phyloP scores from a whole-genome alignment of 1,140 invertebrate genomes.

The Ceratina australensis region DNA sequence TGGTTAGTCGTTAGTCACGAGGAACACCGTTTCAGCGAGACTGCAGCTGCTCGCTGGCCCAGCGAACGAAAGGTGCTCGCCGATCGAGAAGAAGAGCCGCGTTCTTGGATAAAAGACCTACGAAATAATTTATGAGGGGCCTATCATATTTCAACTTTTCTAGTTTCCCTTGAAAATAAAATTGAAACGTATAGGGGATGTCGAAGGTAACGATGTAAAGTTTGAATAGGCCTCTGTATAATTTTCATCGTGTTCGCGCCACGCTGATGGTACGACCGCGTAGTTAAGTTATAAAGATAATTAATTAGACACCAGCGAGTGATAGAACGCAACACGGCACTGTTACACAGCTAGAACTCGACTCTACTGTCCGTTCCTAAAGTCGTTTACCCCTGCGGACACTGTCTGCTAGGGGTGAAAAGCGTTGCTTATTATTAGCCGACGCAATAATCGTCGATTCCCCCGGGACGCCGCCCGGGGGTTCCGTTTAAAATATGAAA shows the following conservation, averaged over 20 bases:
- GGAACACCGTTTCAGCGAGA: constrained; percentile 22
- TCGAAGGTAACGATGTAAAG: constrained; percentile 55
- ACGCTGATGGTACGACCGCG: constrained; percentile 12
- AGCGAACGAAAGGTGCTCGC: background rate
- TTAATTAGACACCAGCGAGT: constrained; percentile 54
- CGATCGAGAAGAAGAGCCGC: background rate
- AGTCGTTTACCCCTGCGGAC: constrained; percentile 29
- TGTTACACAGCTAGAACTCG: constrained; percentile 6
- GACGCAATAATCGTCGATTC: constrained; percentile 41
- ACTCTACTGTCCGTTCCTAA: constrained; percentile 8
- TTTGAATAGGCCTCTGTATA: constrained; percentile 48
- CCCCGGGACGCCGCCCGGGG: background rate
- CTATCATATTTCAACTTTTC: constrained; percentile 16
- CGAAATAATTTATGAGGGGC: background rate
- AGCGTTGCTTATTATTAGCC: constrained; percentile 45
- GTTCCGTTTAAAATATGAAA: constrained; percentile 17
- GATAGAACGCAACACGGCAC: background rate
- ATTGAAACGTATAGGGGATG: background rate
- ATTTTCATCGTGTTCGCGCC: constrained; percentile 48
- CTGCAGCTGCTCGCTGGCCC: constrained; percentile 14
- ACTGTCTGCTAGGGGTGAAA: constrained; percentile 24
- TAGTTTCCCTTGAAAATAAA: background rate
- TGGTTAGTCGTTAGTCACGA: constrained; percentile 38
- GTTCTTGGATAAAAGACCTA: background rate
- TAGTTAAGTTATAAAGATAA: constrained; percentile 62